Evolutionary conservation across 2,888 invertebrate genomes (phyloP), one percentile per base, ranked within the genome.

Genomic region (Mythimna loreyi): DNA sequence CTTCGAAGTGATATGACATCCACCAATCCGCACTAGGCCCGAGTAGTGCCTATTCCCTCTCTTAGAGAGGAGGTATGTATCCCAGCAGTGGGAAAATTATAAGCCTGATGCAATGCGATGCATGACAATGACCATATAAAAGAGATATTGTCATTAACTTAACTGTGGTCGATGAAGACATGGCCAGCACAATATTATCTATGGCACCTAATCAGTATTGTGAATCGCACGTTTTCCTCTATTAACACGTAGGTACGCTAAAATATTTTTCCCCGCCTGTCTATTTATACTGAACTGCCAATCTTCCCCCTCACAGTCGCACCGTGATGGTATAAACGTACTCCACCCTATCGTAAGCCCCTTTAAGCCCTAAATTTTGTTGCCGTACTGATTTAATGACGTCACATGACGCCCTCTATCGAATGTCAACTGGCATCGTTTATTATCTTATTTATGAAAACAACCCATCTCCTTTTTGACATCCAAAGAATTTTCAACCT

Each of bases 371-470:
- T 92, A 93, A 93, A 94, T 94, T 93, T 92, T 91, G 92, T 92
- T 92, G 90, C 91, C 92, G 91, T 92, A 90, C 95, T 95, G 95
- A 95, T 95, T 95, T 95, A 95, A 95, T 95, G 95, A 95, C 95
- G 92, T 96, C 95, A 95, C 92, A 92, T 86, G 90, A 90, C 92
- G 90, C 92, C 92, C 94, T 94, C 95, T 94, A 95, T 95, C 94
- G 95, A 94, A 94, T 95, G 95, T 94, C 95, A 95, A 95, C 94
- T 94, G 91, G 87, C 87, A 92, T 92, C 89, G 91, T 90, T 90
- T 88, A 83, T 75, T 82, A 83, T 70, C 62, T n/a, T 55, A 43
- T 11, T 25, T n/a, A 2, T 2, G 2, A 53, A 70, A 87, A 89
- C 36, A 68, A 16, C 81, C 1, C 72, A 90, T 78, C 70, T 71